Evolutionary conservation across 2,797 vertebrate genomes (phyloP).

Genomic region (Dendrocincla tyrannina): DNA sequence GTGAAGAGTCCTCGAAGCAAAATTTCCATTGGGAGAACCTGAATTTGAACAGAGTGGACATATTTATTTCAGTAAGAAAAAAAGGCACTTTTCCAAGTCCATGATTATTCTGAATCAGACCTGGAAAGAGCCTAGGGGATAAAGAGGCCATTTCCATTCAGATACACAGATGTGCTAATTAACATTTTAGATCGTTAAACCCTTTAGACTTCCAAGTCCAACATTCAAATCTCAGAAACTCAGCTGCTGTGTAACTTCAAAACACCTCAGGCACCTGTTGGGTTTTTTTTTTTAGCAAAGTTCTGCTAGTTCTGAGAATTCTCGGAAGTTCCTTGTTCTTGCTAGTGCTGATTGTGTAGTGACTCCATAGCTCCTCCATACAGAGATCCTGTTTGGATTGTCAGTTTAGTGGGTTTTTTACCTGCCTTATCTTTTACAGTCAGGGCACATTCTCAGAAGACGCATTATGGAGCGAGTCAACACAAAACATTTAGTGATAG

Average conservation of each 20-base stretch:
- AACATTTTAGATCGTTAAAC: not conserved
- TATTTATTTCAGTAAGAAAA: not conserved
- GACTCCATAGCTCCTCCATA: not conserved
- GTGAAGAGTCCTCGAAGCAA: not conserved
- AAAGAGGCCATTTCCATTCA: not conserved
- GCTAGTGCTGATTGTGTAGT: not conserved
- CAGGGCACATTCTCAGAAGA: not conserved
- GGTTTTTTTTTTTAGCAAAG: not conserved
- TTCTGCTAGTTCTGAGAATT: not conserved
- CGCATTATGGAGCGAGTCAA: not conserved
- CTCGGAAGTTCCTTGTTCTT: not conserved
- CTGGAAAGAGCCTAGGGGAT: not conserved
- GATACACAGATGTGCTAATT: not conserved
- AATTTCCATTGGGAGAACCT: not conserved
- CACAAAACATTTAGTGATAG: not conserved
- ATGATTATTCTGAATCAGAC: not conserved
- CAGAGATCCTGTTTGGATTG: not conserved
- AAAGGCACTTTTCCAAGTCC: not conserved
- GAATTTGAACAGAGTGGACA: not conserved
- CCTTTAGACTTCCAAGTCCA: not conserved
- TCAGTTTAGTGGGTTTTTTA: accelerated
- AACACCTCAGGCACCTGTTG: not conserved
- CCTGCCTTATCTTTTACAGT: not conserved
- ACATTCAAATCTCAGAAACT: not conserved
- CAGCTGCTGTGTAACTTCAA: not conserved